phyloP scores from a whole-genome alignment of 1,140 invertebrate species.

The Micrasema minimum region DNA sequence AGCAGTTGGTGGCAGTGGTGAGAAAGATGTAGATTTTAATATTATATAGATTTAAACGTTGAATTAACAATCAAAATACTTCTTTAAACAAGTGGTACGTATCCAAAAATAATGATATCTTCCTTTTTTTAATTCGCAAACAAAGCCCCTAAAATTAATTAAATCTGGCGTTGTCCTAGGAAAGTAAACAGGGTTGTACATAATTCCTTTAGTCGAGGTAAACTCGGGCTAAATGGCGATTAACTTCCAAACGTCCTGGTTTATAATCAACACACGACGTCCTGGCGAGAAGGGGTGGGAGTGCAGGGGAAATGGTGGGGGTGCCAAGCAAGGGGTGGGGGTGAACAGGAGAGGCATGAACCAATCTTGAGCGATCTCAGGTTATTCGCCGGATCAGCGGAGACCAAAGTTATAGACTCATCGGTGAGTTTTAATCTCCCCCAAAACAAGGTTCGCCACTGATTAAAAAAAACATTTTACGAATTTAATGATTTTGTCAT shows the following conservation, averaged over 20 bases:
- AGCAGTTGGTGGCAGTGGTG: no score
- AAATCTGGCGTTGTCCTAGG: no score
- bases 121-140: no score
- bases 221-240: constrained; percentile 27
- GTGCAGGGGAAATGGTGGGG: neutral
- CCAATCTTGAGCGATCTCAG: constrained; percentile 36
- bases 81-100: neutral
- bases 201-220: neutral
- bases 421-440: constrained; percentile 18
- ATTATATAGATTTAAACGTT: no score
- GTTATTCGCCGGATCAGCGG: constrained; percentile 32
- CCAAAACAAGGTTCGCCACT: neutral
- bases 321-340: neutral
- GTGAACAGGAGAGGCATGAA: neutral
- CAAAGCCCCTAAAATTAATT: no score
- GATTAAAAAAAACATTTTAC: no score
- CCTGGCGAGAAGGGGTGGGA: no score
- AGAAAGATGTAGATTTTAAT: no score
- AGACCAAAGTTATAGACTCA: constrained; percentile 31
- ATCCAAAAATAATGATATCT: no score
- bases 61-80: no score
- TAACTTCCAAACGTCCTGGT: constrained; percentile 23
- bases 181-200: no score
- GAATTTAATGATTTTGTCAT: no score
- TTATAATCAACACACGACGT: constrained; percentile 28